phyloP scores from a whole-genome alignment of 2,888 invertebrate species.

The Falcaria lacertinaria region DNA sequence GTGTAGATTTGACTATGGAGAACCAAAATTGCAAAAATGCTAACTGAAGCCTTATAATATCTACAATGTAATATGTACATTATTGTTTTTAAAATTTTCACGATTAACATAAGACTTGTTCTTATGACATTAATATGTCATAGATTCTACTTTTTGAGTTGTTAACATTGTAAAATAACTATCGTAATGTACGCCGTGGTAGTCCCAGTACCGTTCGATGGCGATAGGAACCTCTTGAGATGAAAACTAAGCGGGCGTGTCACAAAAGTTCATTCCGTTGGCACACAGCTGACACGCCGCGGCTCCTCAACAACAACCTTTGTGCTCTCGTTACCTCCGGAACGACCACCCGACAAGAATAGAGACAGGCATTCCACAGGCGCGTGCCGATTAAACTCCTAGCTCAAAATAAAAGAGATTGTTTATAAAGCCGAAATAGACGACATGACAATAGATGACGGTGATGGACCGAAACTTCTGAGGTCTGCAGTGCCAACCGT shows the following conservation, averaged over 20 bases:
- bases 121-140: too few species aligned
- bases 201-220: neutral
- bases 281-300: constrained; percentile 60
- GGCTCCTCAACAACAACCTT: constrained; percentile 72
- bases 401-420: constrained; percentile 78
- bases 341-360: constrained; percentile 76
- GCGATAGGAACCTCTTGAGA: constrained; percentile 1
- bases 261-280: constrained; percentile 53
- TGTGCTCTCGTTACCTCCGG: constrained; percentile 68
- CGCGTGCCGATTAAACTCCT: constrained; percentile 74
- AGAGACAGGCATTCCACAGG: constrained; percentile 68
- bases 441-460: constrained; percentile 75
- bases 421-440: constrained; percentile 75
- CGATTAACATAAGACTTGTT: too few species aligned
- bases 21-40: too few species aligned
- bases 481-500: constrained; percentile 21
- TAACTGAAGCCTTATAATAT: too few species aligned
- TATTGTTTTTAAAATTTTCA: too few species aligned
- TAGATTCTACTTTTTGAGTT: too few species aligned
- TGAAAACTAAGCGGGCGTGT: constrained; percentile 45
- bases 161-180: too few species aligned
- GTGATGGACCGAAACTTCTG: constrained; percentile 65
- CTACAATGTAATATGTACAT: too few species aligned
- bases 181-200: neutral
- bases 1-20: too few species aligned